Conservation (phyloP, 2,113 vertebrate genomes). For the Menura novaehollandiae region DNA sequence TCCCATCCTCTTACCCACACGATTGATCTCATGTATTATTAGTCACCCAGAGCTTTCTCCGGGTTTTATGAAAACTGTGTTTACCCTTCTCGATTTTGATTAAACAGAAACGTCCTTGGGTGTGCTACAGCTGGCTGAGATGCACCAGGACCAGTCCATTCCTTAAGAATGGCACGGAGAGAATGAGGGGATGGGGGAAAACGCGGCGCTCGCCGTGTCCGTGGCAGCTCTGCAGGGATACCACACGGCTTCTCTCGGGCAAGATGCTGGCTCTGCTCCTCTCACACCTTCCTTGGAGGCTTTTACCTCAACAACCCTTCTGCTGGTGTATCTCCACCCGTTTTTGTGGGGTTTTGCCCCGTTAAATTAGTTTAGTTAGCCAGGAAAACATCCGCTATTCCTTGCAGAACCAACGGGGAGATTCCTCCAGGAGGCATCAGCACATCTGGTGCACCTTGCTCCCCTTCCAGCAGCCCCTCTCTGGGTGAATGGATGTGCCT, state of each 20-base stretch:
- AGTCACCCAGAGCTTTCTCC: background rate
- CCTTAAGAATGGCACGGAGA: background rate
- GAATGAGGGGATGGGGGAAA: background rate
- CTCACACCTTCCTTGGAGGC: background rate
- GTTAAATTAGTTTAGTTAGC: background rate
- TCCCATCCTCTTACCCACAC: background rate
- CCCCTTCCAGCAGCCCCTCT: background rate
- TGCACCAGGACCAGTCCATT: background rate
- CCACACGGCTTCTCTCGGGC: background rate
- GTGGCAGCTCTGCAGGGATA: background rate
- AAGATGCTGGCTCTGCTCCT: background rate
- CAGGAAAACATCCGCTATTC: background rate
- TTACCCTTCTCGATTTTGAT: conserved; percentile 1
- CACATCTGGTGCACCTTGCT: background rate
- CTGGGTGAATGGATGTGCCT: background rate
- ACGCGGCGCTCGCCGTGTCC: fast-evolving
- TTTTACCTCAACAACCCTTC: background rate
- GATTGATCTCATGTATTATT: background rate
- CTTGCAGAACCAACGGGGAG: background rate
- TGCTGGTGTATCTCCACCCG: background rate
- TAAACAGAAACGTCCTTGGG: background rate
- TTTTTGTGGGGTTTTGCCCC: background rate
- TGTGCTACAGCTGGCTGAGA: background rate
- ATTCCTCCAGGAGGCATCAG: background rate
- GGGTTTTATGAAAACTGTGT: background rate